These are phyloP conservation scores for Pseudococcus viburni DNA, from an alignment of 2,888 invertebrate genomes.

Conservation along the genomic window DNA sequence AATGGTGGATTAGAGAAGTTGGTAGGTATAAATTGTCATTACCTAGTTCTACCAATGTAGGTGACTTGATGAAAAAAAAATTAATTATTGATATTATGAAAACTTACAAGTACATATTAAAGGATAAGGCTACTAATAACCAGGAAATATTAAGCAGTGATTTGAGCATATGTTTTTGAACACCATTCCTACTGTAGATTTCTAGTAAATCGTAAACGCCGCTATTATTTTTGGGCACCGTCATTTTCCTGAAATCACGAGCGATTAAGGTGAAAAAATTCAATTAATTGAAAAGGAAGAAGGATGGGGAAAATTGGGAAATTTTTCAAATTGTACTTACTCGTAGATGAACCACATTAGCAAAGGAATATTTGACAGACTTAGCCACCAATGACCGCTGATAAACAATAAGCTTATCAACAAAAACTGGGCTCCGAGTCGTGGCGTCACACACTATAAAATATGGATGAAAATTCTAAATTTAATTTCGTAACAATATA, in stretches of 20 bases:
- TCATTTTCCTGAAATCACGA: conserved; percentile 18
- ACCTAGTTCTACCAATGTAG: too few relatives aligned
- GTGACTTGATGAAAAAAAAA: too few relatives aligned
- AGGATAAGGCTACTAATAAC: conserved; percentile 53
- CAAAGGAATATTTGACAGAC: conserved; percentile 46
- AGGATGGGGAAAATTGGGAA: not conserved
- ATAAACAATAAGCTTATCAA: conserved; percentile 49
- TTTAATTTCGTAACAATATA: too few relatives aligned
- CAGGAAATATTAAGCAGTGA: conserved; percentile 54
- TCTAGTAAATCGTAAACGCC: conserved; percentile 55
- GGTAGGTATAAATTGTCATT: too few relatives aligned
- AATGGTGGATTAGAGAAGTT: not conserved
- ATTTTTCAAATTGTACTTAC: not conserved
- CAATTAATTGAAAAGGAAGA: not conserved
- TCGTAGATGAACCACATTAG: conserved; percentile 55
- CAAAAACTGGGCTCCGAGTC: conserved; percentile 51
- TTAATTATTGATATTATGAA: not conserved
- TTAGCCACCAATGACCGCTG: conserved; percentile 58
- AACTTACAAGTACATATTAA: conserved; percentile 60
- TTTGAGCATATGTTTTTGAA: conserved; percentile 60
- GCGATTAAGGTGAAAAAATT: too few relatives aligned
- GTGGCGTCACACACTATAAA: conserved; percentile 54
- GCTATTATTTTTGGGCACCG: conserved; percentile 48
- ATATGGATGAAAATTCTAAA: not conserved
- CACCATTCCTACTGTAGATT: conserved; percentile 56